phyloP scores from a whole-genome alignment of 1,140 invertebrate species.

The Atta cephalotes region DNA sequence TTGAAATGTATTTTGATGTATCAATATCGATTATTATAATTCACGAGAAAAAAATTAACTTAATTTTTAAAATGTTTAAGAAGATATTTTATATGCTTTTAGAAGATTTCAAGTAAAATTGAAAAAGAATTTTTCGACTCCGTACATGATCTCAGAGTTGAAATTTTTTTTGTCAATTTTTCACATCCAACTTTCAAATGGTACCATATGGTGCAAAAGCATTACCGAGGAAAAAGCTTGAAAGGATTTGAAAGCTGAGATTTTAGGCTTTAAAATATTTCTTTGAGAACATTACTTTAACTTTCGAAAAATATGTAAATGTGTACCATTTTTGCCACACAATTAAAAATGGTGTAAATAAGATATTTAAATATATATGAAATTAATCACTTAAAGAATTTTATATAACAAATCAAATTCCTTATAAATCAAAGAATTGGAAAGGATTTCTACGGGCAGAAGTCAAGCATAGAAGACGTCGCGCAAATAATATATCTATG shows the following conservation, averaged over 20 bases:
- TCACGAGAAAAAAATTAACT: neutral
- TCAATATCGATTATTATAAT: neutral
- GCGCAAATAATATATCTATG: too few species aligned
- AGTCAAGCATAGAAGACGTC: too few species aligned
- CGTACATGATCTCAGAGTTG: constrained; percentile 10
- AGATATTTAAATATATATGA: neutral
- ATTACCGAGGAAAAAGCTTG: constrained; percentile 24
- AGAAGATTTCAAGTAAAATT: neutral
- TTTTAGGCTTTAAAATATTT: constrained; percentile 13
- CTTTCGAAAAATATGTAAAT: constrained; percentile 2
- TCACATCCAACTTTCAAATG: constrained; percentile 3
- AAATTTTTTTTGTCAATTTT: constrained; percentile 8
- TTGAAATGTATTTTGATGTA: neutral
- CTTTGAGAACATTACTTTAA: neutral
- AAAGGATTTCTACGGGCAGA: too few species aligned
- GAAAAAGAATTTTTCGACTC: constrained; percentile 20
- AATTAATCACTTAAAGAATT: neutral
- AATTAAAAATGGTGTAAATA: neutral
- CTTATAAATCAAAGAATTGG: too few species aligned
- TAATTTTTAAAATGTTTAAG: constrained; percentile 3
- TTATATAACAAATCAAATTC: too few species aligned
- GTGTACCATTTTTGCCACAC: neutral
- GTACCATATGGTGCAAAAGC: constrained; percentile 16
- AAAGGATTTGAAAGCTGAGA: constrained; percentile 25
- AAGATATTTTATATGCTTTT: neutral